These are phyloP conservation scores for Linnaemya vulpina DNA, from an alignment of 2,888 invertebrate species.

Conservation along the genomic window DNA sequence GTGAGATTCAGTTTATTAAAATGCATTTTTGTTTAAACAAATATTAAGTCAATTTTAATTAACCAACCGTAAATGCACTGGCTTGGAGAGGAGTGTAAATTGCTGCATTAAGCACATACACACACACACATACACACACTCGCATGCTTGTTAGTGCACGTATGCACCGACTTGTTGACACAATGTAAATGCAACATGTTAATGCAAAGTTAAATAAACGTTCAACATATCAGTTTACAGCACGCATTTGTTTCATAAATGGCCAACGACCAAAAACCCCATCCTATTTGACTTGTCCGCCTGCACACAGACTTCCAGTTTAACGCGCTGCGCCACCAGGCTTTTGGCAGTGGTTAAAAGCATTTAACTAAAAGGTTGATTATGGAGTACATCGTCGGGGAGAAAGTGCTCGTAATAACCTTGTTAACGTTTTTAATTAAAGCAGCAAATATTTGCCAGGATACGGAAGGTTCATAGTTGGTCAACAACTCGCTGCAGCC, in stretches of 20 bases:
- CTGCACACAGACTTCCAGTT: slow-evolving; percentile 42
- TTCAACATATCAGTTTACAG: slow-evolving; percentile 62
- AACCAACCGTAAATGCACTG: slow-evolving; percentile 72
- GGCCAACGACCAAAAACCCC: slow-evolving; percentile 38
- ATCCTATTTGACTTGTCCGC: background rate
- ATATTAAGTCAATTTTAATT: slow-evolving; percentile 77
- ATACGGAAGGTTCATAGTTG: slow-evolving; percentile 58
- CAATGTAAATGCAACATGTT: slow-evolving; percentile 73
- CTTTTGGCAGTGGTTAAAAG: slow-evolving; percentile 62
- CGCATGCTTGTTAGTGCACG: background rate
- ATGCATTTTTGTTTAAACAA: slow-evolving; percentile 74
- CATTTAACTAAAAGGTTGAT: slow-evolving; percentile 70
- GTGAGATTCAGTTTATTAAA: slow-evolving; percentile 20
- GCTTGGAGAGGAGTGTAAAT: slow-evolving; percentile 43
- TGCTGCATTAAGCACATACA: slow-evolving; percentile 48
- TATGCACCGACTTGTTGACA: slow-evolving; percentile 64
- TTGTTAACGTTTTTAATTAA: slow-evolving; percentile 83
- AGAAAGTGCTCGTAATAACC: slow-evolving; percentile 78
- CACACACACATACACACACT: background rate
- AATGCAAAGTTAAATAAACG: slow-evolving; percentile 74
- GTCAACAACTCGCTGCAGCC: slow-evolving; percentile 36
- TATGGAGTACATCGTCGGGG: slow-evolving; percentile 40
- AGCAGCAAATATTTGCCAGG: slow-evolving; percentile 80
- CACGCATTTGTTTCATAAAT: slow-evolving; percentile 68
- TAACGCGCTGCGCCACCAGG: slow-evolving; percentile 46